phyloP scores from a whole-genome alignment of 2,113 vertebrate genomes.

The Apus apus region DNA sequence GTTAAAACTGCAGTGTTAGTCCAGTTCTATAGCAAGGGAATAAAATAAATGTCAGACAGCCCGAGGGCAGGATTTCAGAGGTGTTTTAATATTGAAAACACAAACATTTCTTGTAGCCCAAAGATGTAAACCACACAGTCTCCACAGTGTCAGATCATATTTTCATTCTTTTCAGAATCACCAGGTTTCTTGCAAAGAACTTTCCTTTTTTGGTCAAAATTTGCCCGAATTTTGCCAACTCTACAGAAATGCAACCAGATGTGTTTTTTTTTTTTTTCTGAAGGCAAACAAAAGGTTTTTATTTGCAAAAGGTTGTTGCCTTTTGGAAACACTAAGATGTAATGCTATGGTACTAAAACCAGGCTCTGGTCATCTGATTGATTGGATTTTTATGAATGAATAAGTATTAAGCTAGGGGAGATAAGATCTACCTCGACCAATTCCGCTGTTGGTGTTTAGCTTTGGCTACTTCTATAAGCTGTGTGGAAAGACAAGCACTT shows the following conservation, averaged over 20 bases:
- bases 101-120: background rate
- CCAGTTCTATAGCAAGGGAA: background rate
- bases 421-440: background rate
- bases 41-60: background rate
- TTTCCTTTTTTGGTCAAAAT: background rate
- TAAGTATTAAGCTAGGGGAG: background rate
- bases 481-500: background rate
- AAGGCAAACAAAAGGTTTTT: background rate
- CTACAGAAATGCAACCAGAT: rapidly evolving
- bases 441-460: background rate
- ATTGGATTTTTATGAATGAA: background rate
- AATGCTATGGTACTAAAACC: background rate
- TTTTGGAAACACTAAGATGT: background rate
- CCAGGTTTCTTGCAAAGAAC: background rate
- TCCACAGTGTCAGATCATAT: background rate
- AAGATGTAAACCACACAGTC: background rate
- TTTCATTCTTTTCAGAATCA: background rate
- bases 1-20: background rate
- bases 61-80: background rate
- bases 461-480: background rate
- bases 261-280: no score
- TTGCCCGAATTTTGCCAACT: background rate
- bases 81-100: background rate
- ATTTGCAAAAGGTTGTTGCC: background rate
- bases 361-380: background rate